Evolutionary conservation across 2,888 invertebrate species (phyloP).

Genomic region (Plagodis dolabraria): DNA sequence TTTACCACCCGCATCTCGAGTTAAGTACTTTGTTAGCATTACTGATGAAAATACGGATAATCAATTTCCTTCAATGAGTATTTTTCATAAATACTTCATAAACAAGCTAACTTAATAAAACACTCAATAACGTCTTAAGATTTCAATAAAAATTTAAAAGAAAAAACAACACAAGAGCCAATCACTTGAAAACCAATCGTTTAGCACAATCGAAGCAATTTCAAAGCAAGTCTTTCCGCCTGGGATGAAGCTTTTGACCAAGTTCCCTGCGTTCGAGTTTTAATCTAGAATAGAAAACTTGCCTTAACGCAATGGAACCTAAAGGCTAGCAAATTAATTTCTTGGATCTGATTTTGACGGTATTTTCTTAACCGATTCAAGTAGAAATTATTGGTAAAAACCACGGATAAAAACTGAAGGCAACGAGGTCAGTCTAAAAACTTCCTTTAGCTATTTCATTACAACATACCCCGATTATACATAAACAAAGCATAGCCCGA

Average conservation of each 20-base stretch:
- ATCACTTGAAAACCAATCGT: slow-evolving; percentile 29
- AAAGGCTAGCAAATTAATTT: slow-evolving; percentile 17
- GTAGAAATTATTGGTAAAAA: too few relatives aligned
- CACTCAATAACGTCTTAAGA: too few relatives aligned
- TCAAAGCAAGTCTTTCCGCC: slow-evolving; percentile 10
- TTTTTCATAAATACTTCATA: too few relatives aligned
- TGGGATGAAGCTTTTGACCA: slow-evolving; percentile 22
- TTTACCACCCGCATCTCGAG: too few relatives aligned
- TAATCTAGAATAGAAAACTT: slow-evolving; percentile 30
- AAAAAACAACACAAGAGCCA: slow-evolving; percentile 20
- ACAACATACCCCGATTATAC: too few relatives aligned
- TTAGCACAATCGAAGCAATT: slow-evolving; percentile 17
- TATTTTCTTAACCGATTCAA: neutral
- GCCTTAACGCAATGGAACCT: slow-evolving; percentile 15
- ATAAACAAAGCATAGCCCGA: too few relatives aligned
- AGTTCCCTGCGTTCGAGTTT: slow-evolving; percentile 16
- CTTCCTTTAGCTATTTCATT: too few relatives aligned
- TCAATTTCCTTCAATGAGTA: too few relatives aligned
- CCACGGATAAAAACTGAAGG: too few relatives aligned
- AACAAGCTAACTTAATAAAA: too few relatives aligned
- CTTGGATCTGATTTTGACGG: slow-evolving; percentile 8
- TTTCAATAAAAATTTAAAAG: neutral
- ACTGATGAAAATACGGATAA: too few relatives aligned
- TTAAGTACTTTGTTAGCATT: too few relatives aligned
- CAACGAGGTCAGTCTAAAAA: neutral